phyloP scores from a whole-genome alignment of 2,888 invertebrate species.

The Urechis unicinctus region DNA sequence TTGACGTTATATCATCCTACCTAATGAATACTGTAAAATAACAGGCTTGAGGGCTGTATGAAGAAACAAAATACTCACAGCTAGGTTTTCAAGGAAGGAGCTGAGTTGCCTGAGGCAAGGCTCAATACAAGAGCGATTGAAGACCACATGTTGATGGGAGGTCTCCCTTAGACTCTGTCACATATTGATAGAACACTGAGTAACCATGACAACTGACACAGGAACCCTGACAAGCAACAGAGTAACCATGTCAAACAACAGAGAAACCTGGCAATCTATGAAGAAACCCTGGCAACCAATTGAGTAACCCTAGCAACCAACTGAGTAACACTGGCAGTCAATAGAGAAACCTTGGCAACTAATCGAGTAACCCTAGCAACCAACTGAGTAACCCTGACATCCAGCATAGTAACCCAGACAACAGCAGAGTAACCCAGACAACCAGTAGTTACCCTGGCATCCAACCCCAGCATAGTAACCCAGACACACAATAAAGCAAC shows the following conservation, averaged over 20 bases:
- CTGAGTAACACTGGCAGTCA: no score
- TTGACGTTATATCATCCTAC: no score
- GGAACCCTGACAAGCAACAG: not conserved
- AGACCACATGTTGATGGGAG: conserved; percentile 69
- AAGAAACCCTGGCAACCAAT: no score
- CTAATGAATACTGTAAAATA: no score
- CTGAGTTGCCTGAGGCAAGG: conserved; percentile 74
- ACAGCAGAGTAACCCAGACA: not conserved
- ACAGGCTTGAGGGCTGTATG: no score
- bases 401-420: not conserved
- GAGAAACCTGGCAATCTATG: no score
- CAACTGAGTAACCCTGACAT: not conserved
- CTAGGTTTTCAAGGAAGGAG: conserved; percentile 55
- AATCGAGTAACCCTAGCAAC: not conserved
- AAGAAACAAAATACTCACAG: conserved; percentile 19
- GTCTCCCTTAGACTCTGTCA: conserved; percentile 59
- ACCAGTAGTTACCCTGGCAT: no score
- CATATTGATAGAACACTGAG: not conserved
- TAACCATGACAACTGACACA: not conserved
- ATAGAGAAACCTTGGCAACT: not conserved
- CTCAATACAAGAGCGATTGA: conserved; percentile 79
- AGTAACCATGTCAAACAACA: no score
- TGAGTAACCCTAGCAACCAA: no score
- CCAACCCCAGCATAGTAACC: no score
- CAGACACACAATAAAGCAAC: no score